Evolutionary conservation across 2,888 invertebrate species (phyloP), one percentile per base, ranked within the genome.

Genomic region (Prosopocoilus inquinatus): DNA sequence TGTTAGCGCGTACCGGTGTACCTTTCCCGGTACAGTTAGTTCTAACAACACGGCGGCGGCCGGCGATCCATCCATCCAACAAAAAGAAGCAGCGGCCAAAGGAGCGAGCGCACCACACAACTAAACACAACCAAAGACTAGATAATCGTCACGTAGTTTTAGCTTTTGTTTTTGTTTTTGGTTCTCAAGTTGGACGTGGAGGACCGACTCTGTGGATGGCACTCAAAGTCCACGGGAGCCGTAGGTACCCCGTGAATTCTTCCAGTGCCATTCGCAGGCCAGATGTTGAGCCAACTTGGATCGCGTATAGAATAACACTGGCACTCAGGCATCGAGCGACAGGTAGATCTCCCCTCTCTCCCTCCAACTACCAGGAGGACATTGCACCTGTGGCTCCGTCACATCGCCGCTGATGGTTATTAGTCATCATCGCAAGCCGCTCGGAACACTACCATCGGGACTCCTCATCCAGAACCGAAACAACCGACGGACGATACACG

Each of bases 231-330:
- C 85, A 85, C 85, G 85, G 84, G 84, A 75, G 72, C 78, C 71
- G 69, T 68, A 67, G 68, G 79, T 77, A 83, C 85, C 87, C 87
- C 88, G 88, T 88, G 88, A 88, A 88, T 88, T 88, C 88, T 88
- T 88, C 88, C 87, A 88, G 88, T 88, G 88, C 88, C 88, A 88
- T 88, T 88, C 84, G 85, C 85, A 86, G 87, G 73, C 72, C 73
- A 63, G 62, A 55, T 55, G 55, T 50, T 50, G 50, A 47, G 50
- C 50, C 55, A 50, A 46, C 49, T 55, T 33, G 28, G 44, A 41
- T 44, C 49, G 55, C 55, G 55, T 48, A 50, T 50, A 50, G 50
- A 55, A 55, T 49, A 55, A 55, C 59, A 59, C 60, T 58, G 60
- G 60, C 59, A 58, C 59, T 58, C 59, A 55, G 61, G 60, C 64